These are phyloP conservation scores for Clavelina lepadiformis DNA, from an alignment of 23 tunicate species.

Conservation along the genomic window DNA sequence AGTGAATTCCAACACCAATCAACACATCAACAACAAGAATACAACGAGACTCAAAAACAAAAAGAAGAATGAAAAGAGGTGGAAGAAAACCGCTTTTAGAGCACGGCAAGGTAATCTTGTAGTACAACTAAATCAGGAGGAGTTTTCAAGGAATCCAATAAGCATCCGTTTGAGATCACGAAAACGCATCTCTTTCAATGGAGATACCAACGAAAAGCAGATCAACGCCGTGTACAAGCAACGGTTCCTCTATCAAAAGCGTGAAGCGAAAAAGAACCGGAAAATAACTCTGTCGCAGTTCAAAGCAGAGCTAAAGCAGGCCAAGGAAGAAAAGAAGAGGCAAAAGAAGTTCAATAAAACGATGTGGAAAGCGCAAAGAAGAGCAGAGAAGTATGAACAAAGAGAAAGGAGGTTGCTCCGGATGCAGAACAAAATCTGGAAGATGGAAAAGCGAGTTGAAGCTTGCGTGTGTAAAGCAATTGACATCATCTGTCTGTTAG, in stretches of 20 bases:
- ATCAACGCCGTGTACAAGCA: background rate
- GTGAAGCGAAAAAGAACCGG: conserved; percentile 13
- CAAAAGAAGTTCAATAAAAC: conserved; percentile 6
- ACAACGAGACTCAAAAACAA: background rate
- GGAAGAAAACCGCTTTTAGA: background rate
- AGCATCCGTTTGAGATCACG: too few relatives aligned
- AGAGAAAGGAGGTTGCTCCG: conserved; percentile 13
- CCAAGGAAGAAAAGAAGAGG: conserved; percentile 17
- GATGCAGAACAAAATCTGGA: conserved; percentile 2
- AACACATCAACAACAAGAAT: background rate
- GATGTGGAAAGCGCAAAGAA: conserved; percentile 13
- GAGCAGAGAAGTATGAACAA: conserved; percentile 33
- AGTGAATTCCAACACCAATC: too few relatives aligned
- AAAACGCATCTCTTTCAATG: too few relatives aligned
- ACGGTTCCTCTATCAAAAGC: background rate
- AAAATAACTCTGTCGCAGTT: background rate
- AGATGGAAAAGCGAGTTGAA: background rate
- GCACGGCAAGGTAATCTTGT: too few relatives aligned
- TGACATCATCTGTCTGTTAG: conserved; percentile 16
- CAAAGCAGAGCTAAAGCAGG: conserved; percentile 13
- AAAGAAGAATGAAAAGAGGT: conserved; percentile 12
- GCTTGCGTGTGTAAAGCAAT: background rate
- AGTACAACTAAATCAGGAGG: too few relatives aligned
- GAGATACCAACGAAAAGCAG: too few relatives aligned
- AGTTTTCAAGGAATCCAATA: too few relatives aligned